Evolutionary conservation across 1,140 invertebrate genomes (phyloP).

Genomic region (Watersipora subatra): DNA sequence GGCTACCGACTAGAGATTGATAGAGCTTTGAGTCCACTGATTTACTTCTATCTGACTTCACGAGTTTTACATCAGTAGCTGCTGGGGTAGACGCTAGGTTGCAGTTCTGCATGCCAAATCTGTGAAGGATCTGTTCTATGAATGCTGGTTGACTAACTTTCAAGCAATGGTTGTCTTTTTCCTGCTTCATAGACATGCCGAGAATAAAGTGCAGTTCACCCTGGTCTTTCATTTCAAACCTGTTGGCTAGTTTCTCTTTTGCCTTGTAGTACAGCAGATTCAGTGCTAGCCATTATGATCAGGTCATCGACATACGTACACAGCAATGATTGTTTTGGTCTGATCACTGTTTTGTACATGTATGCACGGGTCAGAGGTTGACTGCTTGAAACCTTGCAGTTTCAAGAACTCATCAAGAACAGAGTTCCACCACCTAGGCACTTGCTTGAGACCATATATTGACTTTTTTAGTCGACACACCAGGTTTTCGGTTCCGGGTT

Average conservation of each 20-base stretch:
- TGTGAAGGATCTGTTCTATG: background rate
- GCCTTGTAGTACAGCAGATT: background rate
- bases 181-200: background rate
- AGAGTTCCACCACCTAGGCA: too few species aligned
- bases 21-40: slow-evolving; percentile 8
- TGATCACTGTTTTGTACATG: background rate
- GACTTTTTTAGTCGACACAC: too few species aligned
- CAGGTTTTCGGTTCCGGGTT: too few species aligned
- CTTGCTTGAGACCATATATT: too few species aligned
- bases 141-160: background rate
- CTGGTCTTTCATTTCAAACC: background rate
- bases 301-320: background rate
- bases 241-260: background rate
- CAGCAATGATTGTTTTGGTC: background rate
- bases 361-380: background rate
- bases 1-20: slow-evolving; percentile 9
- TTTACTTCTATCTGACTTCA: slow-evolving; percentile 3
- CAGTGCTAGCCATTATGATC: background rate
- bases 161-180: background rate
- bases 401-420: background rate
- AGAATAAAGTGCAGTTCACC: background rate
- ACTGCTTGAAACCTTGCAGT: background rate
- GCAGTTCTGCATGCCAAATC: background rate
- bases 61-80: background rate
- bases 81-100: background rate